Conservation (phyloP, 2,797 vertebrate genomes). For the Pagetopsis macropterus region DNA sequence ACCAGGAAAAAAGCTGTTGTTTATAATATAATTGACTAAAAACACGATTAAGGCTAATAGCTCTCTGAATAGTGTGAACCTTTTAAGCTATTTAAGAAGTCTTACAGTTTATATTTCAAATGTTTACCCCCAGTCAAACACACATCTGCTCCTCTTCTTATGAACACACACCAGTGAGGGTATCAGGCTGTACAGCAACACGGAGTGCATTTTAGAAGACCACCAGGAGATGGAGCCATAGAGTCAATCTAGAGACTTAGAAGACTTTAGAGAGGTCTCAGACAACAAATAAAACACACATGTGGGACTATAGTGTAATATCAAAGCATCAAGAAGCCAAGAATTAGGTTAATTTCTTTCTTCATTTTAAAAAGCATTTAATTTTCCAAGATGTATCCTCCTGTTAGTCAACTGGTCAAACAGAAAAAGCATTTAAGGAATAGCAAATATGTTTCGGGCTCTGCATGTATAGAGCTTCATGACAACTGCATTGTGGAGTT, state of each 20-base stretch:
- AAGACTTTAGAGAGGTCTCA: slow-evolving; percentile 35
- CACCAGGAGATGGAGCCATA: slow-evolving; percentile 69
- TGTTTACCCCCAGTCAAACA: slow-evolving; percentile 30
- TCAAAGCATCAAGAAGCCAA: slow-evolving; percentile 36
- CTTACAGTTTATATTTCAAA: slow-evolving; percentile 13
- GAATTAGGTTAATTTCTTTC: slow-evolving; percentile 26
- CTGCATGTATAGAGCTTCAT: slow-evolving; percentile 11
- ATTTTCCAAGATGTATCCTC: slow-evolving; percentile 16
- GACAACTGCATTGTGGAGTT: slow-evolving; percentile 34
- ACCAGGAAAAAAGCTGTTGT: slow-evolving; percentile 29
- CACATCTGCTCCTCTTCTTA: slow-evolving; percentile 32
- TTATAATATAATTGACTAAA: slow-evolving; percentile 37
- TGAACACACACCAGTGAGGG: slow-evolving; percentile 22
- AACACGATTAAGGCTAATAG: slow-evolving; percentile 19
- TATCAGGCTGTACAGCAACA: slow-evolving; percentile 26
- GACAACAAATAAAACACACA: slow-evolving; percentile 21
- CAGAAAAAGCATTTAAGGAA: slow-evolving; percentile 18
- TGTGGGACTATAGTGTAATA: slow-evolving; percentile 23
- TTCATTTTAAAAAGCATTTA: slow-evolving; percentile 34
- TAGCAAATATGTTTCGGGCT: slow-evolving; percentile 7
- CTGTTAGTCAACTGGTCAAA: slow-evolving; percentile 17
- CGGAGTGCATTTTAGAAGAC: slow-evolving; percentile 15
- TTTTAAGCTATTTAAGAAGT: slow-evolving; percentile 29
- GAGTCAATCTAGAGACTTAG: slow-evolving; percentile 33
- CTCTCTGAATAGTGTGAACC: slow-evolving; percentile 20